These are phyloP conservation scores for Cantharis rufa DNA, from an alignment of 2,888 invertebrate species.

Conservation along the genomic window DNA sequence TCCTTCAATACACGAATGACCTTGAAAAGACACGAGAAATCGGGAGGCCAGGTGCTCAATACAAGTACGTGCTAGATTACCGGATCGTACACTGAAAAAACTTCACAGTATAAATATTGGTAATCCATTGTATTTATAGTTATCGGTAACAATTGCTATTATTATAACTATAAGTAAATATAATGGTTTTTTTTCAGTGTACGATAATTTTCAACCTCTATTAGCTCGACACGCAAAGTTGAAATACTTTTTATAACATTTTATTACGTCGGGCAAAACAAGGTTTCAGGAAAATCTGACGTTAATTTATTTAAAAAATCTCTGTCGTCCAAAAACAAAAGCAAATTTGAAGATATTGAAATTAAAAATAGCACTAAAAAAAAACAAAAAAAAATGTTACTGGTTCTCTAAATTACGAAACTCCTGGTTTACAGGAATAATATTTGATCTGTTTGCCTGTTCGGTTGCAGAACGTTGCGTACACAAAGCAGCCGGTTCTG, in stretches of 20 bases:
- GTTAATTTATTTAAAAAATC: too few relatives aligned
- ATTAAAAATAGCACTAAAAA: background rate
- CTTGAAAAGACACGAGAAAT: background rate
- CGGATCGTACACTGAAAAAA: background rate
- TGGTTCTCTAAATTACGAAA: too few relatives aligned
- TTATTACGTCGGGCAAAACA: background rate
- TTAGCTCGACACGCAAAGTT: background rate
- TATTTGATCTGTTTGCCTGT: too few relatives aligned
- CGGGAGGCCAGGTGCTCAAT: background rate
- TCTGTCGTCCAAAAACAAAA: too few relatives aligned
- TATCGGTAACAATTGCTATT: background rate
- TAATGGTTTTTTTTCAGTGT: background rate
- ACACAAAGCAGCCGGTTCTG: too few relatives aligned
- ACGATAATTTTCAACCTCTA: background rate
- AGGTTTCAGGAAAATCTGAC: background rate
- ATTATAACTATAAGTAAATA: background rate
- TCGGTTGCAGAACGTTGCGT: too few relatives aligned
- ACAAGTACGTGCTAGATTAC: background rate
- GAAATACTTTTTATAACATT: background rate
- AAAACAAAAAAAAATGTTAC: too few relatives aligned
- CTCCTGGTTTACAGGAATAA: too few relatives aligned
- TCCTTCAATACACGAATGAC: too few relatives aligned
- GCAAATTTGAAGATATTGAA: background rate
- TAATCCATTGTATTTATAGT: background rate
- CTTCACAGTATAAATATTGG: background rate